Evolutionary conservation across 2,113 vertebrate genomes (phyloP), one percentile per base, ranked within the genome.

Genomic region (Rynchops niger): DNA sequence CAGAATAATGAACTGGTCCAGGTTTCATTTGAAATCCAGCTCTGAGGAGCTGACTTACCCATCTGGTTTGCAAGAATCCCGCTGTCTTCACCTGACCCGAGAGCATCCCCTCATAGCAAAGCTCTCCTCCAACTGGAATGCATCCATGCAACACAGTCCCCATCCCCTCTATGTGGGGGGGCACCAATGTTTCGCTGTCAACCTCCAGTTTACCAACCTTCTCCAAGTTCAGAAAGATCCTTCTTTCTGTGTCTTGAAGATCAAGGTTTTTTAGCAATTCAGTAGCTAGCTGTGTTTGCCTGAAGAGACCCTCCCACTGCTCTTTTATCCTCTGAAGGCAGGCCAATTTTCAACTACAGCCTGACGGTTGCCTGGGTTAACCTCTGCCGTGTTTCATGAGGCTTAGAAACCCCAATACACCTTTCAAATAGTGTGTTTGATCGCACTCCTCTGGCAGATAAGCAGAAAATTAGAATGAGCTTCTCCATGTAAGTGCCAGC

Each of bases 251-350:
- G 84, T 43, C 65, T 82, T 89, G 78, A 93, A 97, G 96, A 97
- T 97, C 96, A 96, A 97, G 96, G 89, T 22, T 69, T 95, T 94
- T 89, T 65, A 93, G 74, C 78, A 94, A 72, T 94, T 93, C 89
- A 56, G 84, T 56, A 86, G 70, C 70, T 92, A 89, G 61, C 65
- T 93, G 43, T 91, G 91, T 91, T 96, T 96, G 91, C 91, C 78
- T 91, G 36, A 91, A 74, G 91, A 96, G 96, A 97, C 96, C 91
- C 84, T 97, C 96, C 96, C 96, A 97, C 93, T 34, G 47, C 73
- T 97, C 84, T 95, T 85, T 72, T 49, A 95, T 94, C 87, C 74
- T 96, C 91, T 97, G 96, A 96, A 96, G 95, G 52, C 73, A 79
- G 95, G 95, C 96, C 95, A 96, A 95, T 91, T 97, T 96, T 93